Evolutionary conservation across 2,113 vertebrate species (phyloP).

Genomic region (Eretmodus cyanostictus): DNA sequence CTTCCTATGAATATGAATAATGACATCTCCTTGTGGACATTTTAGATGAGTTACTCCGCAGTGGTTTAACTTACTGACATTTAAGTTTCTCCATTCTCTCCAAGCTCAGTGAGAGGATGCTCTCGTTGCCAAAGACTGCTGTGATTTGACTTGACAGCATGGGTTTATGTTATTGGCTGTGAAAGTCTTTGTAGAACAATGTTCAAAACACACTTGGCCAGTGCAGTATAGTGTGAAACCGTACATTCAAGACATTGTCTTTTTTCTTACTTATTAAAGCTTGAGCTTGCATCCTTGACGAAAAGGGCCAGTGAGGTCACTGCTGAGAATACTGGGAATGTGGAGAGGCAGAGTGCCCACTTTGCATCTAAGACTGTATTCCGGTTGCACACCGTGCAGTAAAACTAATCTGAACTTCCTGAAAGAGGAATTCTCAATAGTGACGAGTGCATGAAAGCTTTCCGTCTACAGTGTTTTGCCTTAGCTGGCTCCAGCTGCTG

Average conservation of each 20-base stretch:
- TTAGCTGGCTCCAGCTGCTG: neutral
- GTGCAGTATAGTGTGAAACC: neutral
- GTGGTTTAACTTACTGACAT: conserved; percentile 53
- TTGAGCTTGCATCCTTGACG: neutral
- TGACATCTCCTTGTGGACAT: conserved; percentile 64
- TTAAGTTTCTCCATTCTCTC: conserved; percentile 37
- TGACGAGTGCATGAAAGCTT: neutral
- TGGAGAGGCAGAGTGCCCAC: neutral
- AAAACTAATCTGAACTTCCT: neutral
- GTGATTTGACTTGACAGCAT: neutral
- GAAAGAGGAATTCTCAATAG: neutral
- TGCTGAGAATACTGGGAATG: neutral
- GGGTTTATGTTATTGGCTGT: neutral
- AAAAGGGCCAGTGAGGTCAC: neutral
- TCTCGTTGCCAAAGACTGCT: conserved; percentile 2
- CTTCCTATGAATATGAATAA: conserved; percentile 70
- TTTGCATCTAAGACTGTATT: neutral
- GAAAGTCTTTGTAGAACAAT: neutral
- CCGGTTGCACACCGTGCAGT: neutral
- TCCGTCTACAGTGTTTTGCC: neutral
- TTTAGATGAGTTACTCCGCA: conserved; percentile 61
- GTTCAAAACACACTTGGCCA: neutral
- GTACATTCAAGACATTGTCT: neutral
- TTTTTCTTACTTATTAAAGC: neutral
- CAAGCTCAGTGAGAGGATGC: conserved; percentile 4